These are phyloP conservation scores for Lepus townsendii DNA, from an alignment of 2,797 vertebrate genomes.

Conservation along the genomic window DNA sequence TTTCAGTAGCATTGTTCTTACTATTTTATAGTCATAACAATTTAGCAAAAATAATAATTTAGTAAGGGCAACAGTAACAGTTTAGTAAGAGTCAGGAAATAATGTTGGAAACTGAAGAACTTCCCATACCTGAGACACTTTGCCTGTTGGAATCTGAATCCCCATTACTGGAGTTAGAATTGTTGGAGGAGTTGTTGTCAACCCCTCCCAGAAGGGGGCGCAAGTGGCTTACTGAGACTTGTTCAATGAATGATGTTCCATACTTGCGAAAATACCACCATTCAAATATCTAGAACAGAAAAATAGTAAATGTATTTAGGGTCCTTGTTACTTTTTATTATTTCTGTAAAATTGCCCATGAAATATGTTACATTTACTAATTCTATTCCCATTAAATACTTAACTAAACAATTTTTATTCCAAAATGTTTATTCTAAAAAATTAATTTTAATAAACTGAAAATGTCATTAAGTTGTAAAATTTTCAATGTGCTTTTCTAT, in stretches of 20 bases:
- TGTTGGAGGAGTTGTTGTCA: slow-evolving; percentile 95
- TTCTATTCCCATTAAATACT: slow-evolving; percentile 42
- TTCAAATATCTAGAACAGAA: slow-evolving; percentile 96
- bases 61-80: background rate
- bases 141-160: slow-evolving; percentile 97
- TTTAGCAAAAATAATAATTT: background rate
- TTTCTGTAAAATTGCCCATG: background rate
- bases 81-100: slow-evolving; percentile 10
- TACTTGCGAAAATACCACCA: slow-evolving; percentile 99
- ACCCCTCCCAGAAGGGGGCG: slow-evolving; percentile 99
- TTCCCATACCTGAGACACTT: slow-evolving; percentile 95
- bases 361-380: slow-evolving; percentile 20
- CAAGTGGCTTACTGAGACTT: slow-evolving; percentile 98
- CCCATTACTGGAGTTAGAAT: slow-evolving; percentile 94
- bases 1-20: slow-evolving; percentile 22
- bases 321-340: background rate
- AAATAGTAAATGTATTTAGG: background rate
- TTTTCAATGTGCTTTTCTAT: slow-evolving; percentile 30
- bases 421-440: slow-evolving; percentile 51
- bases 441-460: slow-evolving; percentile 32
- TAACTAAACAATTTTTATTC: slow-evolving; percentile 1
- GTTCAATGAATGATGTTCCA: slow-evolving; percentile 98
- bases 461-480: slow-evolving; percentile 33
- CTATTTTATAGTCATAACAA: slow-evolving; percentile 20
- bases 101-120: background rate